Conservation (phyloP, 2,888 invertebrate genomes). For the Scelioninae gen. 1 region DNA sequence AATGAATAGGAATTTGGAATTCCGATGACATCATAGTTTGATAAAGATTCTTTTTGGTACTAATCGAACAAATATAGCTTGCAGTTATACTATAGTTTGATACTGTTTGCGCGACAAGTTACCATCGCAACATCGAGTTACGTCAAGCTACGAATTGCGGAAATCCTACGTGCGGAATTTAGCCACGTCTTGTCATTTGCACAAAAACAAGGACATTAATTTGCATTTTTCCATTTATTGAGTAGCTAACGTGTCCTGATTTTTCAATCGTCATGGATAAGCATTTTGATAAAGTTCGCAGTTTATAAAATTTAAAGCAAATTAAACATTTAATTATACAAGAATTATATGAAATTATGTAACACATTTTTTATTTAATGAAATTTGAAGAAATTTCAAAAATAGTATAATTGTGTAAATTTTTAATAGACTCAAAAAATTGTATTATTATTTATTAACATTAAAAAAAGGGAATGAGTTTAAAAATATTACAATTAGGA, state of each 20-base stretch:
- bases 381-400: too few relatives aligned
- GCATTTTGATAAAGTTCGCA: too few relatives aligned
- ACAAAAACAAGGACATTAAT: constrained; percentile 7
- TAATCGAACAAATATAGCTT: constrained; percentile 42
- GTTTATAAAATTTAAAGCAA: too few relatives aligned
- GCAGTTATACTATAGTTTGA: constrained; percentile 53
- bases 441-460: too few relatives aligned
- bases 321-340: too few relatives aligned
- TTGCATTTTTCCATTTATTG: not conserved
- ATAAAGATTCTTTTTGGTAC: constrained; percentile 36
- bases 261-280: not conserved
- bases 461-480: too few relatives aligned
- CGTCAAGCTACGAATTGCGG: constrained; percentile 56
- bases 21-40: constrained; percentile 38
- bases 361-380: too few relatives aligned
- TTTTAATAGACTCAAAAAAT: too few relatives aligned
- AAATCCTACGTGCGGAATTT: constrained; percentile 53
- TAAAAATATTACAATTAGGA: too few relatives aligned
- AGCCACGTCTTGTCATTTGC: constrained; percentile 9
- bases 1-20: constrained; percentile 29
- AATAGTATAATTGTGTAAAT: too few relatives aligned
- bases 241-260: not conserved
- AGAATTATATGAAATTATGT: too few relatives aligned
- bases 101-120: constrained; percentile 62
- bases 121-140: constrained; percentile 68